Base-by-base conservation (phyloP, 1,140 invertebrate genomes). In the Sitodiplosis mosellana region DNA sequence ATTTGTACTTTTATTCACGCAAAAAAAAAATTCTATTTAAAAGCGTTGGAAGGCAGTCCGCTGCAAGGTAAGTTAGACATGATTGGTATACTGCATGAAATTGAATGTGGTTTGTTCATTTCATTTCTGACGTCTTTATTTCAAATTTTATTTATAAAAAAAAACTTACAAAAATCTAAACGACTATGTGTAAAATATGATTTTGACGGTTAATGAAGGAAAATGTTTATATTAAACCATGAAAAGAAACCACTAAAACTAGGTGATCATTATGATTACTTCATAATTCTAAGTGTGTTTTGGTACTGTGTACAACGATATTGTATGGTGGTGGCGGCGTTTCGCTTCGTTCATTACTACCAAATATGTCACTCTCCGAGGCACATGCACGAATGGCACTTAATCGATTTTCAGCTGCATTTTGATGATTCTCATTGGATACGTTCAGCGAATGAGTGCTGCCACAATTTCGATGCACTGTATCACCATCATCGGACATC, bases 311-410 rank as follows among this genome's bases (percentile, higher is more conserved):
- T 27, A 10, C 27, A 27, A 27, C 27, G 10, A 27, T 27, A 10
- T 27, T 27, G 10, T 27, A 27, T 6, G 56, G 55, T 6, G 59
- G 59, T 1, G 59, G 59, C 4, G 59, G 59, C 3, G 59, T 61
- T 51, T 61, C 59, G 5, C 59, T 59, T 14, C 59, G 49, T 15
- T 40, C 18, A 3, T 3, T 19, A 40, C n/a, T 19, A 40, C 38
- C 18, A 40, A 15, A 15, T 19, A n/a, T 6, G 6, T 40, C 38
- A 40, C 38, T 40, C 54, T 1, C 52, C 44, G 2, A 54, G 51
- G 19, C 40, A 52, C 20, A 21, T 50, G 1, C 51, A 49, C 34
- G 56, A 56, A 20, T 33, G 10, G 12, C 19, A 27, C 7, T n/a
- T 46, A 15, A 6, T 44, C 18, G 12, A 46, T 18, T 46, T 27